Evolutionary conservation across 2,797 vertebrate species (phyloP).

Genomic region (Tadarida brasiliensis): DNA sequence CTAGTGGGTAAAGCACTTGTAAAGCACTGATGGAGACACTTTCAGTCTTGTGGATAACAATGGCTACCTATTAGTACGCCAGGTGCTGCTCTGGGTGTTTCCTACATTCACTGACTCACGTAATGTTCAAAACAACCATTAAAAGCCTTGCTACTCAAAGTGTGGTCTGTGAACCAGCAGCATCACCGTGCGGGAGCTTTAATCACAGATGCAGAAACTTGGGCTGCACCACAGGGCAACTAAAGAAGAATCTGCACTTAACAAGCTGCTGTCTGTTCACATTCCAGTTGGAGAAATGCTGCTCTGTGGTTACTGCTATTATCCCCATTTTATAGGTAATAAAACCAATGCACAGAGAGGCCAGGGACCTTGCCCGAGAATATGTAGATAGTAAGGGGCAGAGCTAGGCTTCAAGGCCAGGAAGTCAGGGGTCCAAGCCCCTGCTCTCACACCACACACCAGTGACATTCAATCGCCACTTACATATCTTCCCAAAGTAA

Average conservation of each 20-base stretch:
- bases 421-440: background rate
- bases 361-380: background rate
- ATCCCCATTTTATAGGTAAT: too few species aligned
- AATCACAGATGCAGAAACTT: background rate
- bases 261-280: background rate
- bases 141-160: background rate
- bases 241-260: background rate
- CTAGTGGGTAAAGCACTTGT: background rate
- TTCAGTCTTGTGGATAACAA: background rate
- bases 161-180: too few species aligned
- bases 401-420: background rate
- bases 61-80: background rate
- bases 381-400: background rate
- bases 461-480: background rate
- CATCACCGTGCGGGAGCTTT: background rate
- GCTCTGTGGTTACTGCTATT: background rate
- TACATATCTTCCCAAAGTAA: background rate
- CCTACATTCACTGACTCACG: background rate
- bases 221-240: background rate
- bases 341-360: too few species aligned
- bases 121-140: background rate
- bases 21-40: background rate
- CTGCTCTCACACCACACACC: background rate
- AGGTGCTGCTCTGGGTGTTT: background rate
- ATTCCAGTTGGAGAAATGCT: background rate